Conservation (phyloP, 2,888 invertebrate species). For the Odiellus spinosus region DNA sequence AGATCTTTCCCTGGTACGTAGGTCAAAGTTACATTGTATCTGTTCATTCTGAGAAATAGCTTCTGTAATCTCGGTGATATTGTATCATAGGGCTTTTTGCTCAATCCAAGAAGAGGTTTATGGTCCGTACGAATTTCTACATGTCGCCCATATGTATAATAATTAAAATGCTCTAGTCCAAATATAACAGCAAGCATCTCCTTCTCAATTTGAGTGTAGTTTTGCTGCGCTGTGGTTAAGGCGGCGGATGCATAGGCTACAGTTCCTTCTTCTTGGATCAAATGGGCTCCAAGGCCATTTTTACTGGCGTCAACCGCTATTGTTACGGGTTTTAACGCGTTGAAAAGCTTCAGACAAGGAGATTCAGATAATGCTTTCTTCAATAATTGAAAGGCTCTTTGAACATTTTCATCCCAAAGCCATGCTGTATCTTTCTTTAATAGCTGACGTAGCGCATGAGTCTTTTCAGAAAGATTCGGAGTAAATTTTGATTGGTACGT, state of each 20-base stretch:
- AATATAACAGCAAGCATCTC: constrained; percentile 6
- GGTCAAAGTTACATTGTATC: constrained; percentile 1
- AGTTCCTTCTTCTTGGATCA: constrained; percentile 2
- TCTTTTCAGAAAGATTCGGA: neutral
- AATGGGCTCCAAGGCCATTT: constrained; percentile 2
- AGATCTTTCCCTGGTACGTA: constrained; percentile 7
- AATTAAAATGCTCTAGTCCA: constrained; percentile 2
- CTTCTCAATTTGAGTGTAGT: constrained; percentile 11
- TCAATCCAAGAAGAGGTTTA: constrained; percentile 4
- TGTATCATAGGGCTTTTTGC: neutral
- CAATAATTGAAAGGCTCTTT: too few relatives aligned
- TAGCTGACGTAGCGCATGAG: neutral
- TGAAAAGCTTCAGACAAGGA: too few relatives aligned
- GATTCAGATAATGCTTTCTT: neutral
- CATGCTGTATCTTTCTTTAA: constrained; percentile 2
- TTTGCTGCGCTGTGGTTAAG: constrained; percentile 5
- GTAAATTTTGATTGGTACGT: constrained; percentile 8
- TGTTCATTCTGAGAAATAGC: constrained; percentile 3
- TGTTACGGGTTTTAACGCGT: too few relatives aligned
- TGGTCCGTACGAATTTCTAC: constrained; percentile 5
- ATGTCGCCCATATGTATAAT: neutral
- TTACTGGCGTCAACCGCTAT: constrained; percentile 3
- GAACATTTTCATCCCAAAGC: too few relatives aligned
- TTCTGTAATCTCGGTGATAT: constrained; percentile 3
- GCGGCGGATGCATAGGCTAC: constrained; percentile 4